Percentiles rank a stretch among this genome's conserved stretches.
These are phyloP conservation scores for Perizoma affinitatum DNA, from an alignment of 2,888 invertebrate genomes.

Conservation along the genomic window DNA sequence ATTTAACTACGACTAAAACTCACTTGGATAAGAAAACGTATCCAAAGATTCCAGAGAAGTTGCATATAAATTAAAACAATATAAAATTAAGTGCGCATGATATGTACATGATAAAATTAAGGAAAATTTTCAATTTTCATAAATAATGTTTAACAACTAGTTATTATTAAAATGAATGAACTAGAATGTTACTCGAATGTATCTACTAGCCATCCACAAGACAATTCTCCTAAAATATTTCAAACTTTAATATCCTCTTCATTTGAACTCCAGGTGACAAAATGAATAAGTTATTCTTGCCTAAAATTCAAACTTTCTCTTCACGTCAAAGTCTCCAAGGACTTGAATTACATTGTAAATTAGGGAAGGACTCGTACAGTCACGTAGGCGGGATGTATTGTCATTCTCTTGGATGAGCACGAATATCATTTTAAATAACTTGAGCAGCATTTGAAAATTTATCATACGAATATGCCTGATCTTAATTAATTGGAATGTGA, in stretches of 20 bases:
- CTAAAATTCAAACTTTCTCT: slow-evolving; percentile 31
- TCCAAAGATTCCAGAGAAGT: no score
- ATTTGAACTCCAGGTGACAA: slow-evolving; percentile 32
- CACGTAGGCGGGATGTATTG: slow-evolving; percentile 27
- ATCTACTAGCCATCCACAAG: slow-evolving; percentile 1
- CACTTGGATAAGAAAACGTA: no score
- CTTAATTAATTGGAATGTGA: slow-evolving; percentile 2
- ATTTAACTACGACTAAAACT: no score
- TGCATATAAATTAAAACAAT: no score
- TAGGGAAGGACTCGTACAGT: slow-evolving; percentile 25
- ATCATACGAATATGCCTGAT: slow-evolving; percentile 3
- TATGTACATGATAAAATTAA: no score
- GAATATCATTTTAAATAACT: slow-evolving; percentile 19
- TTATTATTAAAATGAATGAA: no score
- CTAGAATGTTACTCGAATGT: no score
- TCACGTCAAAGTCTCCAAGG: slow-evolving; percentile 23
- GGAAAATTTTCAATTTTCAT: background rate
- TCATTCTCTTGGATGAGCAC: slow-evolving; percentile 17
- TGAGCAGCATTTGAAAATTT: slow-evolving; percentile 18
- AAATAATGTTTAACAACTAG: no score
- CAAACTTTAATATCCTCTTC: slow-evolving; percentile 27
- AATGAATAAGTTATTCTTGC: slow-evolving; percentile 36
- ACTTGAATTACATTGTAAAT: slow-evolving; percentile 34
- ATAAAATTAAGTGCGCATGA: no score
- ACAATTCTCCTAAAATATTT: slow-evolving; percentile 14